Base-by-base conservation (phyloP, 2,113 vertebrate species). In the Mionectes macconnelli region DNA sequence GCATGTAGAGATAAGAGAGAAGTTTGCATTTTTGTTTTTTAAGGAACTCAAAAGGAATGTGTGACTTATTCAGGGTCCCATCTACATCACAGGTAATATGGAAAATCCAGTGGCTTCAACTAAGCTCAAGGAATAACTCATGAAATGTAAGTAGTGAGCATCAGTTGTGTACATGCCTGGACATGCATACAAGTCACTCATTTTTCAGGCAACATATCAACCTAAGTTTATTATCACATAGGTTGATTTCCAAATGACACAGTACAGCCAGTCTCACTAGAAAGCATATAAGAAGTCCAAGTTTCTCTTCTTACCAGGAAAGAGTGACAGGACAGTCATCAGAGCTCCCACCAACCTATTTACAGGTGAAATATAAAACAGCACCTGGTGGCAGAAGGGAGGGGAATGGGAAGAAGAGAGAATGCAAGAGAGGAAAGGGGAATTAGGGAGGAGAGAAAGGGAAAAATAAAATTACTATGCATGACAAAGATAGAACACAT, bases 351-450 rank as follows among this genome's bases (percentile, higher is more conserved):
- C 99, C 40, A 99, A 96, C 92, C 98, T 98, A 96, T 98, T 99
- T 94, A 99, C 99, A 64, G 99, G 99, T 94, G 99, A 99, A 94
- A 99, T 98, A 67, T 99, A 99, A 98, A 99, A 99, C 69, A 99
- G 98, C 91, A 99, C 98, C 96, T 97, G 55, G 88, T 64, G 62
- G 42, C 28, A 79, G 67, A 56, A 80, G 21, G 22, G 25, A 53
- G 3, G 89, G 33, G 81, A 33, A 63, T 40, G 49, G 70, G 47
- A 84, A 33, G n/a, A 78, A 79, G 55, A 93, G 11, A 74, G 66
- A 12, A 4, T n/a, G 76, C 69, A 62, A 83, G 53, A 91, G 55
- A 84, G 10, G 33, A 80, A 76, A 89, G 30, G 31, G 24, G 14
- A 83, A 96, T 28, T 55, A 64, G 59, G 78, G 39, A 82, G 37